phyloP scores from a whole-genome alignment of 30 jellyfish, hydroid and myxozoan genomes.

The Morbakka virulenta region DNA sequence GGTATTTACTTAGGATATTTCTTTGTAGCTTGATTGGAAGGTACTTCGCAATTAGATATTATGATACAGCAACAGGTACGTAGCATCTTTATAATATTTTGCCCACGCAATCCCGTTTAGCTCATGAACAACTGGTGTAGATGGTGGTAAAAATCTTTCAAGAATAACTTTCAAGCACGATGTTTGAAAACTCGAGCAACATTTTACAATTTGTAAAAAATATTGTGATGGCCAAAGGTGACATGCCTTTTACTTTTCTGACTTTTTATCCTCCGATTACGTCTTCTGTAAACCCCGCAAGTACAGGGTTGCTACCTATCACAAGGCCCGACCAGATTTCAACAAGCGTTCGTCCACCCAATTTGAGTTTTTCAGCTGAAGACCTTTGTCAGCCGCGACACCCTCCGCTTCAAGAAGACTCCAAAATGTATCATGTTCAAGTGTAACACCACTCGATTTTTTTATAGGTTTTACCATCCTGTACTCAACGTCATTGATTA shows the following conservation, averaged over 20 bases:
- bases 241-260: background rate
- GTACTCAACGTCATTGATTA: background rate
- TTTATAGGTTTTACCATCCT: background rate
- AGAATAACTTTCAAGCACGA: background rate
- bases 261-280: background rate
- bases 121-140: background rate
- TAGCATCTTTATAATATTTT: background rate
- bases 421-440: background rate
- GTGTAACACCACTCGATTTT: background rate
- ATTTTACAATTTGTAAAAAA: background rate
- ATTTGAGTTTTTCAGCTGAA: background rate
- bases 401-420: background rate
- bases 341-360: background rate
- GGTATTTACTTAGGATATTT: conserved; percentile 6
- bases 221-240: background rate
- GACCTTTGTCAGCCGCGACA: background rate
- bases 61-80: conserved; percentile 1
- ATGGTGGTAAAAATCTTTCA: background rate
- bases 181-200: background rate
- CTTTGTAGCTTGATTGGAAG: conserved; percentile 23
- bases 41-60: conserved; percentile 11
- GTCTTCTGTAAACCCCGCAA: background rate
- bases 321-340: background rate
- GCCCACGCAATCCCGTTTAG: too few relatives aligned
- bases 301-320: background rate